Percentiles rank a stretch among this genome's conserved stretches.
phyloP scores from a whole-genome alignment of 30 jellyfish, hydroid and myxozoan species.

The Nemopilema nomurai region DNA sequence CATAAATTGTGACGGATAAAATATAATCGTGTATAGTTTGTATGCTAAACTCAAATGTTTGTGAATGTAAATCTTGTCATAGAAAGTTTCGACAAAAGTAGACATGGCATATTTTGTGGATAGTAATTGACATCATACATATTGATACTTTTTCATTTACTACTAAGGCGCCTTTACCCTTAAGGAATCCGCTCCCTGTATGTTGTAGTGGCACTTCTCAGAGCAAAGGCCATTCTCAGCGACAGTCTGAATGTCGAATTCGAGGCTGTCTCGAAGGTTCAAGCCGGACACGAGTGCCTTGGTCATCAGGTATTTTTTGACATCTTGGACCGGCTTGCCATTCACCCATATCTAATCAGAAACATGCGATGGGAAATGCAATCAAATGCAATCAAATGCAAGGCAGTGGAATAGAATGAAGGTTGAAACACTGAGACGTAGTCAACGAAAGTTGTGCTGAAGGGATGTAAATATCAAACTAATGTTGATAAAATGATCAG shows the following conservation, averaged over 20 bases:
- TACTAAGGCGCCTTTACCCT: slow-evolving; percentile 54
- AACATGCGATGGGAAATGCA: background rate
- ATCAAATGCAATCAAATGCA: background rate
- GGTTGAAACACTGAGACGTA: too few relatives aligned
- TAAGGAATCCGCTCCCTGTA: slow-evolving; percentile 88
- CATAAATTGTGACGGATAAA: too few relatives aligned
- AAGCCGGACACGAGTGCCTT: slow-evolving; percentile 85
- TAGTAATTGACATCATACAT: background rate
- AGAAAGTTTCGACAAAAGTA: too few relatives aligned
- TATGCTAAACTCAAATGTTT: too few relatives aligned
- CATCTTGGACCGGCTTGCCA: slow-evolving; percentile 88
- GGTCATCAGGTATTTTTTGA: slow-evolving; percentile 67
- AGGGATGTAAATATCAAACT: too few relatives aligned
- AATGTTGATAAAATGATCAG: too few relatives aligned
- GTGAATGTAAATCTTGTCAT: too few relatives aligned
- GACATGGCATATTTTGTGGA: too few relatives aligned
- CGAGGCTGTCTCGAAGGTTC: slow-evolving; percentile 79
- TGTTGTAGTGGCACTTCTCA: slow-evolving; percentile 90
- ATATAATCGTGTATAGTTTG: too few relatives aligned
- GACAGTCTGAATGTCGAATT: slow-evolving; percentile 90
- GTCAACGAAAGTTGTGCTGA: too few relatives aligned
- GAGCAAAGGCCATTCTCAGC: slow-evolving; percentile 94
- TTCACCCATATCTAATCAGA: slow-evolving; percentile 83
- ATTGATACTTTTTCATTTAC: background rate
- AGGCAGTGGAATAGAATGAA: too few relatives aligned